These are phyloP conservation scores for Nudaria mundana DNA, from an alignment of 2,888 invertebrate genomes.

Conservation along the genomic window DNA sequence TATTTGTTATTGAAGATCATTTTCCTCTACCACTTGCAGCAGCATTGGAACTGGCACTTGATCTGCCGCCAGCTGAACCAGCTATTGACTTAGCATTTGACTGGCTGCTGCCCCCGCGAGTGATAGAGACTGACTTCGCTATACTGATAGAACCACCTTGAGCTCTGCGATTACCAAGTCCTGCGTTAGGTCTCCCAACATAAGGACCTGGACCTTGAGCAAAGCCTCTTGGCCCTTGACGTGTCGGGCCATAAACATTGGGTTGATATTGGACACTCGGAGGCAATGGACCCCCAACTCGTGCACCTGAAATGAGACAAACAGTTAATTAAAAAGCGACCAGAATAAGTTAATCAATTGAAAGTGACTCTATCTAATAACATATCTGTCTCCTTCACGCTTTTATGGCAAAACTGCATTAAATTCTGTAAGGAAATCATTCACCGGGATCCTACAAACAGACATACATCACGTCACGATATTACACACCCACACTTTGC, in stretches of 20 bases:
- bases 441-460: too few species aligned
- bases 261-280: not conserved
- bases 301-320: not conserved
- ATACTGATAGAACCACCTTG: conserved; percentile 3
- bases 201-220: not conserved
- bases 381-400: too few species aligned
- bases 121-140: conserved; percentile 3
- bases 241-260: not conserved
- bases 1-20: too few species aligned
- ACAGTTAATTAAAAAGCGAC: too few species aligned
- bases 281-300: not conserved
- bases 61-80: not conserved
- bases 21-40: not conserved
- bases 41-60: conserved; percentile 1
- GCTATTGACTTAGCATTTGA: not conserved
- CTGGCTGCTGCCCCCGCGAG: conserved; percentile 1
- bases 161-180: not conserved
- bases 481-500: too few species aligned
- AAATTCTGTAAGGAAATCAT: too few species aligned
- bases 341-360: too few species aligned
- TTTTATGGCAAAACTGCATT: too few species aligned
- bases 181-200: not conserved
- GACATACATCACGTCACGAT: too few species aligned
- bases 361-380: too few species aligned
- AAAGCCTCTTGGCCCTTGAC: not conserved